Percentiles rank a stretch among this genome's conserved stretches.
These are phyloP conservation scores for Caenorhabditis imperialis DNA, from an alignment of 2,888 invertebrate genomes.

Conservation along the genomic window DNA sequence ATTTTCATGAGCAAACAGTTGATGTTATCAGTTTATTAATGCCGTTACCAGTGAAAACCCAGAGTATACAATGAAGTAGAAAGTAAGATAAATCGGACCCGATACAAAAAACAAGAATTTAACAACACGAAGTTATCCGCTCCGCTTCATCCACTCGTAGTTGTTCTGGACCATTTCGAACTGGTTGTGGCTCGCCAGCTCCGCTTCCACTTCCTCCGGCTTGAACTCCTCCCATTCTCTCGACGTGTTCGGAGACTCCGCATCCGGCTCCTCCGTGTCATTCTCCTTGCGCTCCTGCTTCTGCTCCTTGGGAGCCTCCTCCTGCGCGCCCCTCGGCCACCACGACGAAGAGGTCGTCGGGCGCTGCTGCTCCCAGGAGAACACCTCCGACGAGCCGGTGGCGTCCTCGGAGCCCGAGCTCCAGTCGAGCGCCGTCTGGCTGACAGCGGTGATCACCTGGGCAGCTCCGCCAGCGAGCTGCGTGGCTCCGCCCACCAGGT, in stretches of 20 bases:
- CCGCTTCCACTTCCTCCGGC: slow-evolving; percentile 19
- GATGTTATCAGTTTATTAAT: too few species aligned
- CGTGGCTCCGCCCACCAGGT: slow-evolving; percentile 20
- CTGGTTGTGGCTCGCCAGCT: slow-evolving; percentile 27
- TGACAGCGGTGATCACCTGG: slow-evolving; percentile 13
- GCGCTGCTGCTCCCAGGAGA: slow-evolving; percentile 36
- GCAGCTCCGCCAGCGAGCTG: slow-evolving; percentile 19
- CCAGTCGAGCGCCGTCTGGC: slow-evolving; percentile 27
- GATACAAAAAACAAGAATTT: neutral
- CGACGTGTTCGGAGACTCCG: slow-evolving; percentile 19
- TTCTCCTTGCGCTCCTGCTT: neutral
- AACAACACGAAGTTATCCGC: neutral
- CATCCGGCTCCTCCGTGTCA: neutral
- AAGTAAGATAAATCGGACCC: too few species aligned
- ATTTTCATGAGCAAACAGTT: too few species aligned
- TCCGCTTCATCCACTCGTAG: slow-evolving; percentile 41
- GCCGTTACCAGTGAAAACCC: too few species aligned
- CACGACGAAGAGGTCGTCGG: neutral
- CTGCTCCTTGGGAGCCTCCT: neutral
- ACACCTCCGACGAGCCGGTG: slow-evolving; percentile 27
- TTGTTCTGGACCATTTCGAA: slow-evolving; percentile 43
- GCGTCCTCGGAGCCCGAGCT: slow-evolving; percentile 31
- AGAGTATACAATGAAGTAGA: too few species aligned
- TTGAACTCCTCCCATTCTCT: slow-evolving; percentile 33
- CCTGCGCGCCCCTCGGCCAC: neutral